phyloP scores from a whole-genome alignment of 2,797 vertebrate species.

The Onychomys leucogaster region DNA sequence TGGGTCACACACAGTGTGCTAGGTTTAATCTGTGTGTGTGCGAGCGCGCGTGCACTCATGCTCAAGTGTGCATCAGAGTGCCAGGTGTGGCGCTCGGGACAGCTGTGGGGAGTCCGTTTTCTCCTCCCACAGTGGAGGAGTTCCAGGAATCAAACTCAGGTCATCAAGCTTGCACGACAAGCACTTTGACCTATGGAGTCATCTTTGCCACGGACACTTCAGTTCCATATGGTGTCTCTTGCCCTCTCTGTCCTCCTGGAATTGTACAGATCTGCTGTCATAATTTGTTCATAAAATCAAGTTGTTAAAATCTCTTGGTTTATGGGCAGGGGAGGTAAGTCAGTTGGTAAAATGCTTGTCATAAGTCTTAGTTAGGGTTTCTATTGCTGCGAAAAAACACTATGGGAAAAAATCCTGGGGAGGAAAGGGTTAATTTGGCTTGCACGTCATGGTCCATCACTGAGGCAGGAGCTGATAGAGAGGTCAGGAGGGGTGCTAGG shows the following conservation, averaged over 20 bases:
- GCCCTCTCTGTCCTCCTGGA: not conserved
- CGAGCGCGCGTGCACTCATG: fast-evolving
- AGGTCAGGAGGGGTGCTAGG: not conserved
- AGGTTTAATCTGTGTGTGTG: not conserved
- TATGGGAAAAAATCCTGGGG: not conserved
- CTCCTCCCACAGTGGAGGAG: not conserved
- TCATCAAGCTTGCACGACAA: no score
- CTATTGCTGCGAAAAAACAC: not conserved
- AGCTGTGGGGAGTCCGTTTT: not conserved
- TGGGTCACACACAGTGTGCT: constrained; percentile 12
- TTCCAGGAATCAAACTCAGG: not conserved
- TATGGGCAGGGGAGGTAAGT: not conserved
- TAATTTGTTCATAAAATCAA: constrained; percentile 35
- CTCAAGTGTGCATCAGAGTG: not conserved
- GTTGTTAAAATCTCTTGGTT: not conserved
- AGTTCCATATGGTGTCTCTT: constrained; percentile 48
- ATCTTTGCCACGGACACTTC: not conserved
- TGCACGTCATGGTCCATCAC: not conserved
- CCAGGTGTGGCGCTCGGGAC: not conserved
- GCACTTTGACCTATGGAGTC: no score
- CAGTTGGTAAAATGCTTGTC: not conserved
- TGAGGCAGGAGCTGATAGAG: not conserved
- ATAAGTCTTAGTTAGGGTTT: not conserved
- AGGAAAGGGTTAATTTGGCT: not conserved
- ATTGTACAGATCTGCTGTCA: not conserved